These are phyloP conservation scores for Clepsis dumicolana DNA, from an alignment of 2,888 invertebrate species.

Conservation along the genomic window DNA sequence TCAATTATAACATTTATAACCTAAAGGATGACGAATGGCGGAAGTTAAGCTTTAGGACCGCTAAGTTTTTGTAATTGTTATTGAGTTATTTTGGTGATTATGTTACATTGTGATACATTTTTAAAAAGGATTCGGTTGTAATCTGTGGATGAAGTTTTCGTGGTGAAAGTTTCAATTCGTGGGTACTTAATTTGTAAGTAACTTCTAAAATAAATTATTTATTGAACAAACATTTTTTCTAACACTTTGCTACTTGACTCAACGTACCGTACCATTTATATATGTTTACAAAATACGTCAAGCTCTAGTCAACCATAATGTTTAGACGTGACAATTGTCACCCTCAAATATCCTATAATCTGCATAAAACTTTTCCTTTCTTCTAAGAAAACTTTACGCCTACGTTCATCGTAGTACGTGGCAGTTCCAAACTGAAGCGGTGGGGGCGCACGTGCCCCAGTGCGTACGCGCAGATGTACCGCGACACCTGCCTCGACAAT, in stretches of 20 bases:
- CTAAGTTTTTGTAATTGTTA: slow-evolving; percentile 23
- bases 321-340: no score
- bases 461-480: slow-evolving; percentile 81
- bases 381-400: neutral
- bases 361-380: slow-evolving; percentile 2
- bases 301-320: neutral
- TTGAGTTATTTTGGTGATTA: slow-evolving; percentile 16
- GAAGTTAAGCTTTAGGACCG: slow-evolving; percentile 57
- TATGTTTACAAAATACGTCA: neutral
- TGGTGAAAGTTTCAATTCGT: no score
- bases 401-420: slow-evolving; percentile 45
- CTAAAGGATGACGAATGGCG: slow-evolving; percentile 70
- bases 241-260: no score
- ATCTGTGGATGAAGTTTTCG: neutral
- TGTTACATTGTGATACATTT: neutral
- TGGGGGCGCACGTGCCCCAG: slow-evolving; percentile 78
- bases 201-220: no score
- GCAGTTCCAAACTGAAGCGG: slow-evolving; percentile 60
- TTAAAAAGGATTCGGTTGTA: neutral
- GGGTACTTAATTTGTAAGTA: no score
- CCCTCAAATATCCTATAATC: neutral
- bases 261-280: no score
- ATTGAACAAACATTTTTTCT: no score
- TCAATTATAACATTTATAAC: slow-evolving; percentile 78
- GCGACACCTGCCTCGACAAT: slow-evolving; percentile 78